These are phyloP conservation scores for Cyrtodaria siliqua DNA, from an alignment of 2,888 invertebrate species.

Conservation along the genomic window DNA sequence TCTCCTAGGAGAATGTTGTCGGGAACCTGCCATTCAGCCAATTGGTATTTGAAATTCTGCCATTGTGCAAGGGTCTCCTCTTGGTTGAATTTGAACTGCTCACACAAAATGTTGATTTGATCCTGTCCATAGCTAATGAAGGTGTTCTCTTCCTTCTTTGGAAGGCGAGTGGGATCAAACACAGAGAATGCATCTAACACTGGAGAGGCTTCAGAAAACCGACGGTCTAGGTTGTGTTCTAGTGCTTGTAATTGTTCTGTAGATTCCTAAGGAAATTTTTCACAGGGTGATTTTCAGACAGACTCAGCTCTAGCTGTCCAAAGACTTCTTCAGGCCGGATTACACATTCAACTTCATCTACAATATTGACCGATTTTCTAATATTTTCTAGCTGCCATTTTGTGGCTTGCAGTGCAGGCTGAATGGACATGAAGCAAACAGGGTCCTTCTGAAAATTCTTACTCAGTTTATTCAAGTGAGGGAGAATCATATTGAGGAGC, in stretches of 20 bases:
- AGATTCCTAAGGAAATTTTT: neutral
- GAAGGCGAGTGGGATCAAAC: conserved; percentile 18
- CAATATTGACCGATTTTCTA: no score
- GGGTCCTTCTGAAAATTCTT: no score
- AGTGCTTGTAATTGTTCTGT: conserved; percentile 5
- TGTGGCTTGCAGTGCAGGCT: no score
- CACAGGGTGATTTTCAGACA: conserved; percentile 2
- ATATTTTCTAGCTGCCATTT: no score
- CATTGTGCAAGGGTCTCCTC: conserved; percentile 13
- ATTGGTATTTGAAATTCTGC: conserved; percentile 26
- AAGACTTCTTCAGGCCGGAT: no score
- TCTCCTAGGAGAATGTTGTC: no score
- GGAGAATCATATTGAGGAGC: no score
- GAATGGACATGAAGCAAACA: no score
- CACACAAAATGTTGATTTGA: conserved; percentile 7
- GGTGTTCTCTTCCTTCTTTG: conserved; percentile 5
- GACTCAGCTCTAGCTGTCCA: conserved; percentile 4
- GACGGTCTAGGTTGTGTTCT: conserved; percentile 5
- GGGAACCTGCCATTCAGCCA: conserved; percentile 8
- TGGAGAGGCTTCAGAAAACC: conserved; percentile 16
- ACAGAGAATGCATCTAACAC: conserved; percentile 22
- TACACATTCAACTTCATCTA: no score
- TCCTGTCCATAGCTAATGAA: conserved; percentile 18
- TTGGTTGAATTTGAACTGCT: neutral
- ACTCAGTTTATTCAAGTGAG: no score